Percentiles rank a stretch among this genome's conserved stretches.
phyloP scores from a whole-genome alignment of 2,113 vertebrate species.

The Pseudopipra pipra region DNA sequence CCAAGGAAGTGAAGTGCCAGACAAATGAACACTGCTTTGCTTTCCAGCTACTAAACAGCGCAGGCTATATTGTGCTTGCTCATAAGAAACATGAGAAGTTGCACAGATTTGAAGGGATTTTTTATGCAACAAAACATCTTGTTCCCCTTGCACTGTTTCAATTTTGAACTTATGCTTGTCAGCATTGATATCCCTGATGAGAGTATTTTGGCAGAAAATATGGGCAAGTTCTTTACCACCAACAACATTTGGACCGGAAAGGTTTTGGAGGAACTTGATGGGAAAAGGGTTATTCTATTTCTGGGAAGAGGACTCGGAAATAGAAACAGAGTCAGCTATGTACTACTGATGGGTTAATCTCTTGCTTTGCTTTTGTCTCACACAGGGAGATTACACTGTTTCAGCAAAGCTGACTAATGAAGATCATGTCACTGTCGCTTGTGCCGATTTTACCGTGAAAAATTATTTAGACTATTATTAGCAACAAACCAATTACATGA shows the following conservation, averaged over 20 bases:
- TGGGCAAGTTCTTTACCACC: background rate
- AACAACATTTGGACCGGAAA: background rate
- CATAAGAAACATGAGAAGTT: background rate
- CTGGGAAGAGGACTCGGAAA: background rate
- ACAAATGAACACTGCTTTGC: background rate
- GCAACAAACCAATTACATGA: background rate
- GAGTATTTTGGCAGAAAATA: background rate
- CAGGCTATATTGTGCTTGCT: background rate
- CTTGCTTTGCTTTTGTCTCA: background rate
- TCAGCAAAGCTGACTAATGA: constrained; percentile 62
- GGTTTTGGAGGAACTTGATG: background rate
- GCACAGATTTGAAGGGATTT: background rate
- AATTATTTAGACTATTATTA: constrained; percentile 47
- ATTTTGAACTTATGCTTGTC: constrained; percentile 25
- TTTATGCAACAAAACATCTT: background rate
- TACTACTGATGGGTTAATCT: background rate
- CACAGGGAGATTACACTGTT: constrained; percentile 70
- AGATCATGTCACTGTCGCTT: constrained; percentile 42
- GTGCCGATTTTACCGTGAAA: constrained; percentile 60
- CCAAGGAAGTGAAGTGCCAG: background rate
- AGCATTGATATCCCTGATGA: background rate
- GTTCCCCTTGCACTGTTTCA: background rate
- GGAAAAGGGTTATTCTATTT: background rate
- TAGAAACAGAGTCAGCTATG: background rate
- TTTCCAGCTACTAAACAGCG: background rate